Evolutionary conservation across 1,140 invertebrate genomes (phyloP).

Genomic region (Penaeus indicus): DNA sequence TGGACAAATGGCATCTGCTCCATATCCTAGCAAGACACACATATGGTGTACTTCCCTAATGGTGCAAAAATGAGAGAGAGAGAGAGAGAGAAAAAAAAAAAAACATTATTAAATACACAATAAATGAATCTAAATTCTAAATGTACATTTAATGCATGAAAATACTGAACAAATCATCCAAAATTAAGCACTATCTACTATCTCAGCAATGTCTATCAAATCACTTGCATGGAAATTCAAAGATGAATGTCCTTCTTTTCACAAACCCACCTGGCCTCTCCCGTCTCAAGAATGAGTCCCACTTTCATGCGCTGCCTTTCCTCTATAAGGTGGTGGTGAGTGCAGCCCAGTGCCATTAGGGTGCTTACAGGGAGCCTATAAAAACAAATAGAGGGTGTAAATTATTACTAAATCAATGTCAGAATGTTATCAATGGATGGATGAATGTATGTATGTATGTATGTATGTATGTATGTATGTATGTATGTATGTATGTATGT

Average conservation of each 20-base stretch:
- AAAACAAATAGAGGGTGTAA: conserved; percentile 5
- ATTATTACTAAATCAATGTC: background rate
- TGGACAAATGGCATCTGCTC: conserved; percentile 97
- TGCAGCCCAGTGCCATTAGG: conserved; percentile 89
- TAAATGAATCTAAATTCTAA: conserved; percentile 40
- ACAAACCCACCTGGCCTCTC: conserved; percentile 82
- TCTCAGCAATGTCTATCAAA: too few species aligned
- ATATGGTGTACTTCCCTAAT: conserved; percentile 93
- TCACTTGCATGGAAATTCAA: background rate
- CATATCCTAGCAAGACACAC: conserved; percentile 95
- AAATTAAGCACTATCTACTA: too few species aligned
- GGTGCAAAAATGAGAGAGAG: conserved; percentile 19
- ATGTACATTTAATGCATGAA: too few species aligned
- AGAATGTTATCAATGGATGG: background rate
- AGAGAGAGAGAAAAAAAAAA: background rate
- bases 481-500: too few species aligned
- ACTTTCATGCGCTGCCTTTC: conserved; percentile 96
- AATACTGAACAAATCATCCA: too few species aligned
- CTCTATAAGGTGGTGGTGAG: conserved; percentile 96
- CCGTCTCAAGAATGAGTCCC: conserved; percentile 92
- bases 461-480: too few species aligned
- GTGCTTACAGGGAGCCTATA: conserved; percentile 83
- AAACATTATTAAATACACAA: conserved; percentile 49
- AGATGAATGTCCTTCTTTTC: conserved; percentile 2
- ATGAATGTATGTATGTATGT: background rate